Evolutionary conservation across 2,888 invertebrate species (phyloP).

Genomic region (Ectobius pallidus): DNA sequence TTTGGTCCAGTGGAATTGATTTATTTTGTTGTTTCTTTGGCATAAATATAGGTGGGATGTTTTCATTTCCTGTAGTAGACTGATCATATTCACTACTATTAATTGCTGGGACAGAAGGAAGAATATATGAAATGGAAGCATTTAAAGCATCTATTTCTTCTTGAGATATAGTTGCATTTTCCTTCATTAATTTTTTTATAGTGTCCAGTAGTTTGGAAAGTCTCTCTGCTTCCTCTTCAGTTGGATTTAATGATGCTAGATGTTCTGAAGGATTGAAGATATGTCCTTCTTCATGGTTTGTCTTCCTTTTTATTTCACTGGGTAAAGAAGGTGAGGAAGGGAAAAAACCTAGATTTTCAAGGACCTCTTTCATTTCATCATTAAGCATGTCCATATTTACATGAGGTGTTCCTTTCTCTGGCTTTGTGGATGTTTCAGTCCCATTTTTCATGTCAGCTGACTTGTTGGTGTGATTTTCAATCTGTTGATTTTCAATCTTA

Average conservation of each 20-base stretch:
- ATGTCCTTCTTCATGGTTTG: conserved; percentile 46
- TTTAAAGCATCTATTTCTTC: conserved; percentile 54
- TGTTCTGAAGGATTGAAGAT: conserved; percentile 55
- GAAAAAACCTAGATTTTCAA: conserved; percentile 55
- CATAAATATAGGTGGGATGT: background rate
- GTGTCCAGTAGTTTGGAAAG: conserved; percentile 55
- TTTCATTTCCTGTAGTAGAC: background rate
- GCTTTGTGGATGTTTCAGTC: background rate
- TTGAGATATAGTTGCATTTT: conserved; percentile 55
- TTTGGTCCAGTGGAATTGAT: conserved; percentile 49
- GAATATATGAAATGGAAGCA: conserved; percentile 28
- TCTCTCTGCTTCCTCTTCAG: conserved; percentile 55
- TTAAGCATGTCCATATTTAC: conserved; percentile 48
- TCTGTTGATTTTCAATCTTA: background rate
- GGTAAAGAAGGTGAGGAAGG: background rate
- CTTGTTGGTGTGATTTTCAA: conserved; percentile 19
- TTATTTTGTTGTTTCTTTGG: conserved; percentile 46
- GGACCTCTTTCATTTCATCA: conserved; percentile 52
- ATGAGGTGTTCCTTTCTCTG: conserved; percentile 8
- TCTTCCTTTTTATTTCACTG: background rate
- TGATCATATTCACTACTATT: background rate
- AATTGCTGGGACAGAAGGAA: background rate
- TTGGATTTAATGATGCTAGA: conserved; percentile 45
- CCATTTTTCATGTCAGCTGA: background rate
- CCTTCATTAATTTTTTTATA: conserved; percentile 55